Percentiles rank a stretch among this genome's conserved stretches.
Conservation (phyloP, 1,140 invertebrate species). For the Dysdera silvatica region DNA sequence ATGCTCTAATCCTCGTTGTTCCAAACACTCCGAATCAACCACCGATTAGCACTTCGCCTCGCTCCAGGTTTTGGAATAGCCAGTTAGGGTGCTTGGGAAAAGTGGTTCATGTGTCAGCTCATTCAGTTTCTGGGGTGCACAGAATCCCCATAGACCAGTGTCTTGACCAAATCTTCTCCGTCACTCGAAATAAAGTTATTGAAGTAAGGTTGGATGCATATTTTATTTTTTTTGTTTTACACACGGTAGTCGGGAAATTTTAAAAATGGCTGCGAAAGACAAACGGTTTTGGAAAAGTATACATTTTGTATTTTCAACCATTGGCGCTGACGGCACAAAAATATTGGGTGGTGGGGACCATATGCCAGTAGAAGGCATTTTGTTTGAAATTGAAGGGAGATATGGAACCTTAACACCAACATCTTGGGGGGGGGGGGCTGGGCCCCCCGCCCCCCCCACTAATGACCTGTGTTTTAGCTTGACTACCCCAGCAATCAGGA, state of each 20-base stretch:
- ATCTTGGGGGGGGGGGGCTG: no score
- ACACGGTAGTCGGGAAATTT: neutral
- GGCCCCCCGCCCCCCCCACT: no score
- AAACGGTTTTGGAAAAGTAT: no score
- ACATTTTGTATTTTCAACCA: no score
- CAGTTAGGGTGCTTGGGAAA: constrained; percentile 60
- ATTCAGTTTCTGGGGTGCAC: neutral
- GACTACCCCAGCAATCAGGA: no score
- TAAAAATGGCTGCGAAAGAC: neutral
- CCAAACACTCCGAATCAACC: constrained; percentile 52
- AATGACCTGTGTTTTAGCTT: no score
- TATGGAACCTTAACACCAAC: no score
- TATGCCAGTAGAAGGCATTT: no score
- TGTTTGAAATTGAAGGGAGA: no score
- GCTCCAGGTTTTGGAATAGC: constrained; percentile 61
- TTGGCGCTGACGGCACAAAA: no score
- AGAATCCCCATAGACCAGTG: constrained; percentile 10
- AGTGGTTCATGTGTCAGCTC: constrained; percentile 54
- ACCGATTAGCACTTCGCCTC: constrained; percentile 45
- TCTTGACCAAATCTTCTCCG: constrained; percentile 30
- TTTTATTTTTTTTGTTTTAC: neutral
- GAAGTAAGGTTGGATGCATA: no score
- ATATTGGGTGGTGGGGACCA: no score
- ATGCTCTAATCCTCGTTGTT: constrained; percentile 61
- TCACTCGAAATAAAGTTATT: constrained; percentile 33